Conservation (phyloP, 1,140 invertebrate genomes). For the Drosophila ananassae region DNA sequence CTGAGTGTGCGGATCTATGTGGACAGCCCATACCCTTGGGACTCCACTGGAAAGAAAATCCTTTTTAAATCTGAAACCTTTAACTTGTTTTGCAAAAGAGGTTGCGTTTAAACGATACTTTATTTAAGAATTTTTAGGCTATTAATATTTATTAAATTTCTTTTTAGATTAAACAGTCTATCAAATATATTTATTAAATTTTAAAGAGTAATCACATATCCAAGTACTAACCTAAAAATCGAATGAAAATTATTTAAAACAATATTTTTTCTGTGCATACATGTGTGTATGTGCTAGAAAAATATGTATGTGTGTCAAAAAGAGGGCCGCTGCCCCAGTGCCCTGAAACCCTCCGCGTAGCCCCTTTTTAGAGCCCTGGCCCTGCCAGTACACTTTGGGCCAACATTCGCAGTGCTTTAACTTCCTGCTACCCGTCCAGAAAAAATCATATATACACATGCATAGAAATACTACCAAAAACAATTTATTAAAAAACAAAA, state of each 20-base stretch:
- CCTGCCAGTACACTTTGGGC: slow-evolving; percentile 52
- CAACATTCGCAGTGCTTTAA: slow-evolving; percentile 25
- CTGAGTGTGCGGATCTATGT: slow-evolving; percentile 21
- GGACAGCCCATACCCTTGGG: slow-evolving; percentile 27
- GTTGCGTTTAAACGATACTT: no score
- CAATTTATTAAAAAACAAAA: slow-evolving; percentile 74
- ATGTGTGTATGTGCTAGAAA: slow-evolving; percentile 1
- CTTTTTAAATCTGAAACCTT: neutral
- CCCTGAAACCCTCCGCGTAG: slow-evolving; percentile 24
- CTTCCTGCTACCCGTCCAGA: slow-evolving; percentile 28
- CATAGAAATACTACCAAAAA: slow-evolving; percentile 59
- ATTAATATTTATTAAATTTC: no score
- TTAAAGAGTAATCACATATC: no score
- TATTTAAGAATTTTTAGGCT: no score
- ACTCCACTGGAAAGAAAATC: slow-evolving; percentile 12
- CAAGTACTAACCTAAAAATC: no score
- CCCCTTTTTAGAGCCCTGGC: neutral
- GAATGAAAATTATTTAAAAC: no score
- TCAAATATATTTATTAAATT: no score
- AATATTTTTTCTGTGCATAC: neutral
- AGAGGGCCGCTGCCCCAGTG: slow-evolving; percentile 41
- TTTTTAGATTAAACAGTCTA: no score
- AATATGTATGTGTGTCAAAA: slow-evolving; percentile 65
- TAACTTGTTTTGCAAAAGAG: no score
- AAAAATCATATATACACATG: neutral